Evolutionary conservation across 23 tunicate genomes (phyloP).

Genomic region (Aplidium turbinatum): DNA sequence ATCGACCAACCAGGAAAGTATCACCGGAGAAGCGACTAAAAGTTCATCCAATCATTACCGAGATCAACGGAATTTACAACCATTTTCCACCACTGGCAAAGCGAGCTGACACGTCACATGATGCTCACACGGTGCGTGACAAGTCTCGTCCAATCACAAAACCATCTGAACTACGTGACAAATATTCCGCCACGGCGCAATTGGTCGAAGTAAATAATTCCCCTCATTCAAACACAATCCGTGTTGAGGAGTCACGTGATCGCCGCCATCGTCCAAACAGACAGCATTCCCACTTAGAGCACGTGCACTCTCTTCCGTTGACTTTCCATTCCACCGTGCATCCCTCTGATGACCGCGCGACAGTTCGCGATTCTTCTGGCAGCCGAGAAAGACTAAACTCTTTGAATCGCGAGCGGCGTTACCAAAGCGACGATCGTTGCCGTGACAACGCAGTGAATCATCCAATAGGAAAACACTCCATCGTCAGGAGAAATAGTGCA

Average conservation of each 20-base stretch:
- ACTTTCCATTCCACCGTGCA: neutral
- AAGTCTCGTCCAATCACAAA: too few relatives aligned
- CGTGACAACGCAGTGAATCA: neutral
- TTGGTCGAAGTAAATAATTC: too few relatives aligned
- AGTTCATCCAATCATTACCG: neutral
- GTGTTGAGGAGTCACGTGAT: conserved; percentile 1
- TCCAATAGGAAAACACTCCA: neutral
- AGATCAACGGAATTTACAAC: neutral
- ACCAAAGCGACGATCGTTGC: conserved; percentile 11
- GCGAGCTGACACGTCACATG: too few relatives aligned
- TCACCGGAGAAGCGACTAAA: neutral
- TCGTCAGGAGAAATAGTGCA: conserved; percentile 16
- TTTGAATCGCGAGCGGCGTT: conserved; percentile 10
- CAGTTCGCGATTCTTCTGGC: neutral
- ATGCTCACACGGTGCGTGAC: too few relatives aligned
- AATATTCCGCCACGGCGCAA: too few relatives aligned
- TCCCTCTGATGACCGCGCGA: neutral
- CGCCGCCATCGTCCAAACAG: neutral
- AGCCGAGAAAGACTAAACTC: neutral
- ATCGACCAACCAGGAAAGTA: neutral
- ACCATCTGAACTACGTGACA: too few relatives aligned
- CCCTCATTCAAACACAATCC: too few relatives aligned
- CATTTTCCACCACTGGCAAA: neutral
- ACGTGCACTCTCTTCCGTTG: neutral
- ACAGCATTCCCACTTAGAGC: neutral